These are phyloP conservation scores for Agrypnia vestita DNA, from an alignment of 1,140 invertebrate species.

Conservation along the genomic window DNA sequence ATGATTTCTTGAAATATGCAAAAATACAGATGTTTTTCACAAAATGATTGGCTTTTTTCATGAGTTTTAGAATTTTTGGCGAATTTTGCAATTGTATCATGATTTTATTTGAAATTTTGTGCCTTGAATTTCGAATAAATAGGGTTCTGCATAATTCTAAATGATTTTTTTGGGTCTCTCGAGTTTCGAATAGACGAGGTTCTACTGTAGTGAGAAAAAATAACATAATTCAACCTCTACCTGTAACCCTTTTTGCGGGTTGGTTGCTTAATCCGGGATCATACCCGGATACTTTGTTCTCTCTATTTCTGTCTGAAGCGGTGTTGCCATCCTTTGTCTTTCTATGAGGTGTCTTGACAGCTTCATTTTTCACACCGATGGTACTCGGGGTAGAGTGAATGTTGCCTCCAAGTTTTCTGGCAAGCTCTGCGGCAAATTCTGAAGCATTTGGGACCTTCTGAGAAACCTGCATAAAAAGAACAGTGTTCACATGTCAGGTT, in stretches of 20 bases:
- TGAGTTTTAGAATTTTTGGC: no score
- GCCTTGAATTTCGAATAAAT: no score
- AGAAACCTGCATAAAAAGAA: neutral
- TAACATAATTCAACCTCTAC: conserved; percentile 9
- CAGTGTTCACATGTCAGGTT: no score
- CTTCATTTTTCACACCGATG: conserved; percentile 32
- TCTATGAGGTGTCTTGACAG: conserved; percentile 13
- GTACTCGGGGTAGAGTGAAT: conserved; percentile 44
- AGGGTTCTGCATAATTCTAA: no score
- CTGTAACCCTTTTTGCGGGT: conserved; percentile 46
- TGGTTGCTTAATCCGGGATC: conserved; percentile 44
- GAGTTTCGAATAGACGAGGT: no score
- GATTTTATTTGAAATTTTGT: no score
- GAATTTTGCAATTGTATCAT: no score
- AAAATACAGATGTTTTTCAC: no score
- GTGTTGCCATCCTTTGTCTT: conserved; percentile 19
- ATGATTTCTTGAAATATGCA: no score
- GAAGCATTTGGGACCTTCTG: conserved; percentile 61
- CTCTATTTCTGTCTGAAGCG: neutral
- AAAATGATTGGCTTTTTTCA: no score
- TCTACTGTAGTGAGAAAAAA: no score
- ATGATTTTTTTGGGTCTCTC: no score
- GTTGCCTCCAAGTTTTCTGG: conserved; percentile 71
- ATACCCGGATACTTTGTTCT: neutral
- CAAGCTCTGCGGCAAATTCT: conserved; percentile 77